phyloP scores from a whole-genome alignment of 2,797 vertebrate species.

The Molossus molossus region DNA sequence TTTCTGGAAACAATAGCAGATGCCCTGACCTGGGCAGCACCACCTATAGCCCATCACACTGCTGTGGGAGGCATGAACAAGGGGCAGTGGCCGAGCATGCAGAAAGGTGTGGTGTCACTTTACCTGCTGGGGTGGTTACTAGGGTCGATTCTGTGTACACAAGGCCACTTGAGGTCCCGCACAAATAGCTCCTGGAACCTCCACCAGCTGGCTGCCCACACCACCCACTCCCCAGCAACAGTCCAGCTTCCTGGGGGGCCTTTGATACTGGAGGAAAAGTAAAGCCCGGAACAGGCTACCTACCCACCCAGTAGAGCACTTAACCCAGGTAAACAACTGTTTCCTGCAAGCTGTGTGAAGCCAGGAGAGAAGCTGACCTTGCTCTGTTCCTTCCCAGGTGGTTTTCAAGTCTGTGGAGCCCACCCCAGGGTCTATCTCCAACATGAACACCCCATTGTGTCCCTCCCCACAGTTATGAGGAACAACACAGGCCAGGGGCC shows the following conservation, averaged over 20 bases:
- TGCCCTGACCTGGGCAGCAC: neutral
- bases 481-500: neutral
- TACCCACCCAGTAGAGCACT: neutral
- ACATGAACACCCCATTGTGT: neutral
- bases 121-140: constrained; percentile 78
- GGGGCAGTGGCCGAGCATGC: neutral
- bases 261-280: neutral
- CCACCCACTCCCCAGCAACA: neutral
- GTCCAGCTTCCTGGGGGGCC: constrained; percentile 65
- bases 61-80: neutral
- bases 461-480: neutral
- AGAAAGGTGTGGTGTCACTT: constrained; percentile 29
- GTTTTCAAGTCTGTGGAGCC: neutral
- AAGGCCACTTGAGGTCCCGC: constrained; percentile 74
- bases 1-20: neutral
- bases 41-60: neutral
- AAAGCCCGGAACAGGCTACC: constrained; percentile 15
- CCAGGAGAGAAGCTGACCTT: neutral
- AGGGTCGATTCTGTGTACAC: constrained; percentile 81
- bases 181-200: constrained; percentile 55
- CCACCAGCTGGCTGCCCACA: neutral
- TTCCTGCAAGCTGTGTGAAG: constrained; percentile 44
- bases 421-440: neutral
- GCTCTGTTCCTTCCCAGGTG: neutral
- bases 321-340: constrained; percentile 78